phyloP scores from a whole-genome alignment of 2,113 vertebrate genomes.

The Spermophilus dauricus region DNA sequence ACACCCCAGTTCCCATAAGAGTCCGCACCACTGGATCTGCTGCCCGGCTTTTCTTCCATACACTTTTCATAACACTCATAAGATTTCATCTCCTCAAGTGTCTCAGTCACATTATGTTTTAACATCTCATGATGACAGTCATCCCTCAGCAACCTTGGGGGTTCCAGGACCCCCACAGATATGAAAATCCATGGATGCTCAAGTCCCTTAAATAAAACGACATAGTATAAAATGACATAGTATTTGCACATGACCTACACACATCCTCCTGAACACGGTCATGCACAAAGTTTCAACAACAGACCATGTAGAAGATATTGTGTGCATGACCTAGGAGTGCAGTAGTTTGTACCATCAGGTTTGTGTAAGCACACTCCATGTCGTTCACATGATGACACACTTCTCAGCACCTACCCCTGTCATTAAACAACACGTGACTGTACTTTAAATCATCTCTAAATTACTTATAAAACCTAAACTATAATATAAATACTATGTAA shows the following conservation, averaged over 20 bases:
- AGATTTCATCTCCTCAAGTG: background rate
- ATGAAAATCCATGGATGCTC: background rate
- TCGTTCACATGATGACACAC: background rate
- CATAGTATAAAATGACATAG: background rate
- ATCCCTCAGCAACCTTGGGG: background rate
- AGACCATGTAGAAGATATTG: background rate
- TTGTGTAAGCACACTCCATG: background rate
- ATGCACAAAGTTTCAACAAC: background rate
- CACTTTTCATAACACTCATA: background rate
- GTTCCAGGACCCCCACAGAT: background rate
- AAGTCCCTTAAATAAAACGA: background rate
- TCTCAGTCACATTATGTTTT: background rate
- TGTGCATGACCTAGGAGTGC: no score
- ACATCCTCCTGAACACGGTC: background rate
- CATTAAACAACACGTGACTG: background rate
- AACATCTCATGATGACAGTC: background rate
- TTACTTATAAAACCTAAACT: background rate
- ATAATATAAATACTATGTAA: background rate
- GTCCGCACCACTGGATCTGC: background rate
- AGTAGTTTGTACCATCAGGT: background rate
- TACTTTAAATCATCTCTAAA: background rate
- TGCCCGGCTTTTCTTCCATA: background rate
- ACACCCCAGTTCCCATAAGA: background rate
- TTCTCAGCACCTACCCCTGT: background rate
- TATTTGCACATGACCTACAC: background rate